Evolutionary conservation across 2,113 vertebrate species (phyloP), one percentile per base, ranked within the genome.

Genomic region (Axis porcinus): DNA sequence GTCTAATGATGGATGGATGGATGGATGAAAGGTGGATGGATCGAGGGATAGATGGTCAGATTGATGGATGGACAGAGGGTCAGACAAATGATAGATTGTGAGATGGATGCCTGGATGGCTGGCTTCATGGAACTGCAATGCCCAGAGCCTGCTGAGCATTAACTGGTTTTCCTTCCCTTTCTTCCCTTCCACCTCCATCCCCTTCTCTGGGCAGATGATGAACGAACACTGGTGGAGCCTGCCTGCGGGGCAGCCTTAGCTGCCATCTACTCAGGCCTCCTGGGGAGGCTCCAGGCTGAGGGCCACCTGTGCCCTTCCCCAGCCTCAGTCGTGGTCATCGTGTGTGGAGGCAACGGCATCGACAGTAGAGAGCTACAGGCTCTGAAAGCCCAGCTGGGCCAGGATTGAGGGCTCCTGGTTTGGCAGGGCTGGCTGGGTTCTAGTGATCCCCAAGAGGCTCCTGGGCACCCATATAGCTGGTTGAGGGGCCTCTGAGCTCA

Each of bases 321-420:
- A 96, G 97, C 95, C 60, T 98, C 99, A 0, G 98, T 99, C 25
- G 99, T 99, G 86, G 95, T 99, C 33, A 99, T 99, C 25, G 99
- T 99, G 78, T 99, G 99, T 4, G 99, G 99, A 0, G 99, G 99
- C 15, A 99, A 99, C 99, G 97, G 97, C 98, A 99, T 99, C 50
- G 98, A 98, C 74, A 96, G 97, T 45, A 98, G 94, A 23, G 98
- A 99, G 96, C 99, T 99, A 16, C 94, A 47, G 86, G 98, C 96
- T 60, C 98, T 99, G 86, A 99, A 99, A 97, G 97, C 97, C 55
- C 99, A 99, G 93, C 97, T 99, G n/a, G 99, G 98, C 4, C 89
- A 98, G 97, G 54, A 96, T 64, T 99, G 97, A 99, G 54, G 36
- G 17, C 28, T 12, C 27, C 47, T 3, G 4, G 11, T 5, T 60